These are phyloP conservation scores for Forbesichthys agassizii DNA, from an alignment of 2,113 vertebrate species.

Conservation along the genomic window DNA sequence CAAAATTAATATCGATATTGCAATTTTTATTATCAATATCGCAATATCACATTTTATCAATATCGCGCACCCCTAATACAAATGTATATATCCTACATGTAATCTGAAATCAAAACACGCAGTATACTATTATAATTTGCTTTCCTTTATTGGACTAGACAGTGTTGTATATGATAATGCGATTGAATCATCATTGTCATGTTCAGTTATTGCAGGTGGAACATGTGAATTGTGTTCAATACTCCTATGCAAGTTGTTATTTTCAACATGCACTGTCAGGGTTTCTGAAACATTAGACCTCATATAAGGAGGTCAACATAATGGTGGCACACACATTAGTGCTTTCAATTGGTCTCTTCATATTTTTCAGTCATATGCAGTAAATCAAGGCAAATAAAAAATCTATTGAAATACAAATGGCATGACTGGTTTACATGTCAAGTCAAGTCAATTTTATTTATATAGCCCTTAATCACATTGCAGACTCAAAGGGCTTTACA, in stretches of 20 bases:
- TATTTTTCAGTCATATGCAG: slow-evolving; percentile 26
- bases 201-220: slow-evolving; percentile 26
- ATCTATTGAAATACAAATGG: slow-evolving; percentile 10
- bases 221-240: slow-evolving; percentile 18
- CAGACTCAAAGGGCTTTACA: too few relatives aligned
- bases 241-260: not conserved
- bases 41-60: too few relatives aligned
- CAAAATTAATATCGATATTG: too few relatives aligned
- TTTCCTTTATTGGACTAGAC: slow-evolving; percentile 50
- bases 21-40: too few relatives aligned
- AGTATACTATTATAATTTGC: not conserved
- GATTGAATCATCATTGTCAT: slow-evolving; percentile 4
- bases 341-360: slow-evolving; percentile 12
- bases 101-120: slow-evolving; percentile 24
- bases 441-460: too few relatives aligned
- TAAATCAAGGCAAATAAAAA: slow-evolving; percentile 37
- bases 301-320: not conserved
- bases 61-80: too few relatives aligned
- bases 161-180: slow-evolving; percentile 28
- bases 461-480: too few relatives aligned
- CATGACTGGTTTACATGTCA: not conserved
- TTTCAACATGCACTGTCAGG: slow-evolving; percentile 56
- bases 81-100: too few relatives aligned
- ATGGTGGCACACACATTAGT: slow-evolving; percentile 6
- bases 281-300: slow-evolving; percentile 14